Evolutionary conservation across 2,113 vertebrate species (phyloP), one percentile per base, ranked within the genome.

Genomic region (Odocoileus virginianus): DNA sequence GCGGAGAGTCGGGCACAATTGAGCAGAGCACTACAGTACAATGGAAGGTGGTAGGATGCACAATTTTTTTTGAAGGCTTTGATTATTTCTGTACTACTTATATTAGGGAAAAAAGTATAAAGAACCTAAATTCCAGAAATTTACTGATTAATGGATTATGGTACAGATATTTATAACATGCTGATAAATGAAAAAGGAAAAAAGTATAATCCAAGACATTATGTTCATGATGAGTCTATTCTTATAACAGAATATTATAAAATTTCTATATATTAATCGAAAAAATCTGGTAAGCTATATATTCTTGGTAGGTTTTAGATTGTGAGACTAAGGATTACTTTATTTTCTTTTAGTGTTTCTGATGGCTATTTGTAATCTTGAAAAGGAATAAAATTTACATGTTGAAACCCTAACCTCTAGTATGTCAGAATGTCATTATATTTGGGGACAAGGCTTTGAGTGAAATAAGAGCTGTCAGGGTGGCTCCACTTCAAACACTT

Each of bases 81-180:
- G 52, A 87, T 91, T 45, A 86, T 86, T 81, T 87, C 61, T 95
- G 30, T 83, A 83, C 33, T 91, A 67, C 19, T 89, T 82, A 95
- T 19, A 89, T 12, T 84, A 96, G 23, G 25, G 21, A 81, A 93
- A 91, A 82, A 61, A 87, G 7, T 82, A 76, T 84, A 92, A 91
- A 60, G 86, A 96, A 95, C 36, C 43, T 86, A 89, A 97, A 94
- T 83, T 47, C 40, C 57, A 97, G 67, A 97, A 90, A 86, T 52
- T 55, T 43, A 92, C 8, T 91, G 55, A 61, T 79, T 47, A 91
- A 93, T 74, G 67, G 90, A 91, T 76, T 67, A 88, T 52, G 67
- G 19, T 58, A 52, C 12, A 74, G 23, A 90, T 64, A 55, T 30
- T 92, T 60, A 94, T 9, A 91, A 85, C 40, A n/a, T 90, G 17